phyloP scores from a whole-genome alignment of 2,797 vertebrate genomes.

The Lemur catta region DNA sequence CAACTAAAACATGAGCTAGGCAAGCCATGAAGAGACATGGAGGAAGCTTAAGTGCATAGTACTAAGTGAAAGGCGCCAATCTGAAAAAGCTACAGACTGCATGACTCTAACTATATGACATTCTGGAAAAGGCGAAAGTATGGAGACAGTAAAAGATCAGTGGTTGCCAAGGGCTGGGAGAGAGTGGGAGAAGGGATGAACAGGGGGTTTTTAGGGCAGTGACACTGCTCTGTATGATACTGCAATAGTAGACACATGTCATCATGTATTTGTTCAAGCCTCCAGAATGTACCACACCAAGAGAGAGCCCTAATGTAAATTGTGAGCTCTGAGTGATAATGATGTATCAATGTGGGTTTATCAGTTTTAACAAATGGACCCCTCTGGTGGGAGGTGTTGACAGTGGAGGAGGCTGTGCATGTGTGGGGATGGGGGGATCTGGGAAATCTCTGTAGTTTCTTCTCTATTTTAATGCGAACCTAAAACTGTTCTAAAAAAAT shows the following conservation, averaged over 20 bases:
- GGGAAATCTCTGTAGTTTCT: background rate
- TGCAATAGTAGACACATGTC: fast-evolving
- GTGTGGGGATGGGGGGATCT: no score
- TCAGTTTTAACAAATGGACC: background rate
- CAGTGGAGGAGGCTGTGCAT: background rate
- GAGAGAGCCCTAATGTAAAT: background rate
- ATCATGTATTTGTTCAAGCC: background rate
- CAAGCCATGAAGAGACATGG: background rate
- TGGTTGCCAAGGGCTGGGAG: background rate
- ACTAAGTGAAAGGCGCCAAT: background rate
- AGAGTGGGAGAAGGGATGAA: background rate
- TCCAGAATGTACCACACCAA: background rate
- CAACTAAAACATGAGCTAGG: background rate
- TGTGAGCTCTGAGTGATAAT: background rate
- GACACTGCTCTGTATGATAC: background rate
- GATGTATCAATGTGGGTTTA: background rate
- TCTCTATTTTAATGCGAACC: background rate
- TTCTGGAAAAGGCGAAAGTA: background rate
- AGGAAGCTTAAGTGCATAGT: background rate
- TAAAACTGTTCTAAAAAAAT: background rate
- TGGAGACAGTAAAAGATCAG: background rate
- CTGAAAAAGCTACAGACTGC: background rate
- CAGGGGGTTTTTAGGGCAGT: background rate
- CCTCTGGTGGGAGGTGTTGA: no score
- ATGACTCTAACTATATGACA: background rate